Percentiles rank a stretch among this genome's conserved stretches.
Conservation (phyloP, 2,797 vertebrate species). For the Bufotes viridis region DNA sequence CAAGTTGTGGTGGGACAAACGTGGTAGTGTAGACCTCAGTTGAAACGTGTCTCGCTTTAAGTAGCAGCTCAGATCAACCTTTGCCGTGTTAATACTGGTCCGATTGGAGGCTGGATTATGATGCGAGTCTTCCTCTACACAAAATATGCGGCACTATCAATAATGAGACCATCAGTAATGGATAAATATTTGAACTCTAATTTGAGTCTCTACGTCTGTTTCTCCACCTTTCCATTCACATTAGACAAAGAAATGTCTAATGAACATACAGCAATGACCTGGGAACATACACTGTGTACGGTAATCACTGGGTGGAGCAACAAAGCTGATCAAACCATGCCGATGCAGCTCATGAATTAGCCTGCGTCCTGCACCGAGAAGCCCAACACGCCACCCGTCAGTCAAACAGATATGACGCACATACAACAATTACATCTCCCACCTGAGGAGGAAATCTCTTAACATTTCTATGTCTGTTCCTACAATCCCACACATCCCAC, state of each 20-base stretch:
- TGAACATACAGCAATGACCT: background rate
- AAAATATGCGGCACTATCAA: too few relatives aligned
- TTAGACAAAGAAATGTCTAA: background rate
- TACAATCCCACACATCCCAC: conserved; percentile 2
- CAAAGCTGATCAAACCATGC: background rate
- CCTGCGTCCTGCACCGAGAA: background rate
- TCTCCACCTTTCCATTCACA: background rate
- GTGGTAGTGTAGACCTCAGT: too few relatives aligned
- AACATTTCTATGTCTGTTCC: conserved; percentile 27
- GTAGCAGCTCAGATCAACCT: too few relatives aligned
- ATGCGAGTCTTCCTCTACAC: too few relatives aligned
- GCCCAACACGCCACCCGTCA: background rate
- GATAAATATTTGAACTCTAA: too few relatives aligned
- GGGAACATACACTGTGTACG: background rate
- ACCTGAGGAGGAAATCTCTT: conserved; percentile 40
- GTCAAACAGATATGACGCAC: conserved; percentile 33
- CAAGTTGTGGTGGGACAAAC: too few relatives aligned
- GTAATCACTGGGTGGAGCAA: background rate
- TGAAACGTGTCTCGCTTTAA: too few relatives aligned
- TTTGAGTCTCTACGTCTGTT: too few relatives aligned
- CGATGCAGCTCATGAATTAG: background rate
- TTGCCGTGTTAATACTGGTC: too few relatives aligned
- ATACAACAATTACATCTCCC: conserved; percentile 36
- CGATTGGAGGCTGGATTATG: too few relatives aligned
- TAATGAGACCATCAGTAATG: too few relatives aligned